Conservation (phyloP, 2,888 invertebrate species). For the Oscheius sp. region DNA sequence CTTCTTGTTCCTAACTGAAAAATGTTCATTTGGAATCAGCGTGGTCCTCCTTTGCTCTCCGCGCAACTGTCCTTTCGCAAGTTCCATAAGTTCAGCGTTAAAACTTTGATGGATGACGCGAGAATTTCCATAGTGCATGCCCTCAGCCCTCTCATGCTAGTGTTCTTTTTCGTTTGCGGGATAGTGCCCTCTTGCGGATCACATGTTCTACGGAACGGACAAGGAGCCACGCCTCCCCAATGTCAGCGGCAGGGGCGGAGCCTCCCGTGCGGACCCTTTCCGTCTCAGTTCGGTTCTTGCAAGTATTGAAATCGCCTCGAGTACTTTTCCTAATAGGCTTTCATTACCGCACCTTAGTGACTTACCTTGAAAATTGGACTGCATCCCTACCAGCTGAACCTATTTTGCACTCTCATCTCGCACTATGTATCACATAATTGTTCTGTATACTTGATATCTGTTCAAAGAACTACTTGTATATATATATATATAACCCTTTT, state of each 20-base stretch:
- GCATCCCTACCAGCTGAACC: no score
- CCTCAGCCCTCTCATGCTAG: background rate
- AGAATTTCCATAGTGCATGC: background rate
- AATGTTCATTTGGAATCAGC: no score
- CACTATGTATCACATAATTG: no score
- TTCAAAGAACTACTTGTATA: no score
- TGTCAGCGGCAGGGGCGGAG: slow-evolving; percentile 29
- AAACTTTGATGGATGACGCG: slow-evolving; percentile 7
- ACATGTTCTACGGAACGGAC: slow-evolving; percentile 34
- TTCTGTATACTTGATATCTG: no score
- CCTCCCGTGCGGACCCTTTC: slow-evolving; percentile 29
- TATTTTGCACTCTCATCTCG: no score
- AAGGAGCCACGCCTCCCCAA: slow-evolving; percentile 23
- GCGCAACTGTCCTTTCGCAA: background rate
- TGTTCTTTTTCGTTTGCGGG: background rate
- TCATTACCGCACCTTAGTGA: no score
- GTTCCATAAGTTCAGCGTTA: background rate
- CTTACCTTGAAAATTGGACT: no score
- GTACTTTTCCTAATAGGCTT: no score
- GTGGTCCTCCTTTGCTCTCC: background rate
- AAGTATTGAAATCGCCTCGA: no score
- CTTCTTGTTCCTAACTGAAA: no score
- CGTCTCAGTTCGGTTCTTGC: slow-evolving; percentile 21
- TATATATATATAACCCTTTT: no score
- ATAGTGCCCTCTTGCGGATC: slow-evolving; percentile 33